phyloP scores from a whole-genome alignment of 2,888 invertebrate species.

The Erpobdella octoculata region DNA sequence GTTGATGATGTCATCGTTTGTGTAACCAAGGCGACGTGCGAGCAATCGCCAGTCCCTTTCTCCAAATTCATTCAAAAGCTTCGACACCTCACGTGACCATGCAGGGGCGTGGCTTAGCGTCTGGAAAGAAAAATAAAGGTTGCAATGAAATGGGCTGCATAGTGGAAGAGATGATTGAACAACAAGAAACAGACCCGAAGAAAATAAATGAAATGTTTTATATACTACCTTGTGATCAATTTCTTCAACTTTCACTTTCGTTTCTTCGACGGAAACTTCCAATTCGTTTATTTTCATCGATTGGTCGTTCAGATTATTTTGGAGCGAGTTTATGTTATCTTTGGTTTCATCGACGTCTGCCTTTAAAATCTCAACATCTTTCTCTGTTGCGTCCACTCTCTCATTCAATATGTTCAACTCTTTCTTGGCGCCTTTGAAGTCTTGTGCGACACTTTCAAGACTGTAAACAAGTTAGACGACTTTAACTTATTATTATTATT shows the following conservation, averaged over 20 bases:
- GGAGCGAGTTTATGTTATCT: not conserved
- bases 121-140: conserved; percentile 36
- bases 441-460: conserved; percentile 40
- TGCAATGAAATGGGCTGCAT: not conserved
- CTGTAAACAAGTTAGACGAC: too few species aligned
- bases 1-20: conserved; percentile 44
- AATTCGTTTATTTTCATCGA: conserved; percentile 23
- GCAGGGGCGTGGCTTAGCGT: conserved; percentile 47
- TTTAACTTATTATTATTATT: too few species aligned
- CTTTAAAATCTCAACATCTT: conserved; percentile 5
- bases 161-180: not conserved
- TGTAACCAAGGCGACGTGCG: conserved; percentile 46
- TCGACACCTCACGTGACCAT: conserved; percentile 47
- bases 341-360: not conserved
- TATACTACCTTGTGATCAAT: conserved; percentile 44
- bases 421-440: conserved; percentile 8
- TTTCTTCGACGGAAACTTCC: conserved; percentile 37
- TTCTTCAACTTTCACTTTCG: conserved; percentile 33
- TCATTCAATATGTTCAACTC: conserved; percentile 25
- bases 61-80: conserved; percentile 43
- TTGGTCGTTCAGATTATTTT: conserved; percentile 20
- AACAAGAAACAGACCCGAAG: not conserved
- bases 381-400: conserved; percentile 16
- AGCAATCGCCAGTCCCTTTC: conserved; percentile 49
- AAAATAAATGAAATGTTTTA: not conserved